Evolutionary conservation across 2,113 vertebrate species (phyloP).

Genomic region (Smithornis capensis): DNA sequence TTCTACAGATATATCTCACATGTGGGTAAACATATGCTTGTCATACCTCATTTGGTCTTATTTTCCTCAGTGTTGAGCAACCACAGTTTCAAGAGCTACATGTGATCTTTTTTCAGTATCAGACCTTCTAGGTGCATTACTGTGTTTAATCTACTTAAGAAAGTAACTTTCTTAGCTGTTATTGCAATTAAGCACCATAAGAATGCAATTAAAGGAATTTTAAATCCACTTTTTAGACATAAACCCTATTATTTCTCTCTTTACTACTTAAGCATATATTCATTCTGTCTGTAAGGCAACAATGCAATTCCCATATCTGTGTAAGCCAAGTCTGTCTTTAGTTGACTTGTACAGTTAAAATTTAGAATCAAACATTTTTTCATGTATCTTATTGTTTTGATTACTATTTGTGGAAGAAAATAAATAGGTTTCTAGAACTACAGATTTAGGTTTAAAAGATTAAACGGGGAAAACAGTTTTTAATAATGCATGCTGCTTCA

Average conservation of each 20-base stretch:
- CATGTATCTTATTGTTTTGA: not conserved
- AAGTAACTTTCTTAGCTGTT: not conserved
- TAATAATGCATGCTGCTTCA: not conserved
- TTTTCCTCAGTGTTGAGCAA: not conserved
- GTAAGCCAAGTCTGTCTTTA: not conserved
- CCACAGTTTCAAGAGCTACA: not conserved
- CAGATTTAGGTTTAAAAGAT: not conserved
- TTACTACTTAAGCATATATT: not conserved
- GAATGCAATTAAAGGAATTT: not conserved
- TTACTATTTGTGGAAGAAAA: not conserved
- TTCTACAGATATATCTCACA: not conserved
- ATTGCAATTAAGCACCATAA: not conserved
- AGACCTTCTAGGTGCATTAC: not conserved
- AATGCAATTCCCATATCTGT: not conserved
- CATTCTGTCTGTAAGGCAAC: not conserved
- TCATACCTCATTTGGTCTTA: not conserved
- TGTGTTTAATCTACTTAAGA: not conserved
- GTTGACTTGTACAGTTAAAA: not conserved
- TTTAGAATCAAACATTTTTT: not conserved
- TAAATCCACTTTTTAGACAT: not conserved
- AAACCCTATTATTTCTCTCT: not conserved
- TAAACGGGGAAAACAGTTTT: not conserved
- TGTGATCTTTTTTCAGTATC: not conserved
- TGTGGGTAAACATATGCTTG: not conserved
- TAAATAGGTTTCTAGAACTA: not conserved